These are phyloP conservation scores for Schizaphis graminum DNA, from an alignment of 2,888 invertebrate species.

Conservation along the genomic window DNA sequence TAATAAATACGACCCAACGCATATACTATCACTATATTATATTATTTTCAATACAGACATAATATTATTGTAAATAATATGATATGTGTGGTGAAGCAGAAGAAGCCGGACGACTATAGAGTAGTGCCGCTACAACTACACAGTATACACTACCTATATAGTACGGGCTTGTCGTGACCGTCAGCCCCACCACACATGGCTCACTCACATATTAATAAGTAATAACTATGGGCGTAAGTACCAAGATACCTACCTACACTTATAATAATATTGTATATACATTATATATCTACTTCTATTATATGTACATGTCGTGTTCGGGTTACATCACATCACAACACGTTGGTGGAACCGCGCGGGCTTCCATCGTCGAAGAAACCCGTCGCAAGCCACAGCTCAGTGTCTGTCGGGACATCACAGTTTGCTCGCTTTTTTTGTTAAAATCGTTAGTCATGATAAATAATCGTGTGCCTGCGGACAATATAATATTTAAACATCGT, in stretches of 20 bases:
- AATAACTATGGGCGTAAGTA: neutral
- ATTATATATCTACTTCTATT: neutral
- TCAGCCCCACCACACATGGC: neutral
- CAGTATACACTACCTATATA: neutral
- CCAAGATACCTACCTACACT: neutral
- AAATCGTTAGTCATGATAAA: neutral
- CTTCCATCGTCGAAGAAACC: constrained; percentile 27
- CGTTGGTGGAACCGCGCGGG: neutral
- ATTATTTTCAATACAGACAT: neutral
- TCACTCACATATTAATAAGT: neutral
- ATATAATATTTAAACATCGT: neutral
- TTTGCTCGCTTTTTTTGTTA: neutral
- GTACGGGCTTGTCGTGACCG: neutral
- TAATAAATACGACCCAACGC: neutral
- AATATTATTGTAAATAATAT: neutral
- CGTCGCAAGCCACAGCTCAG: neutral
- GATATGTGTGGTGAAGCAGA: neutral
- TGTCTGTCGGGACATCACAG: neutral
- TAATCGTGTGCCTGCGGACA: neutral
- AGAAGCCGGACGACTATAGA: neutral
- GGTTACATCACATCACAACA: neutral
- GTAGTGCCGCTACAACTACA: neutral
- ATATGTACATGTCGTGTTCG: neutral
- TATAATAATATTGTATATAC: neutral
- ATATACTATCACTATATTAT: no score